Evolutionary conservation across 2,888 invertebrate species (phyloP).

Genomic region (Sceliomorpha sp.): DNA sequence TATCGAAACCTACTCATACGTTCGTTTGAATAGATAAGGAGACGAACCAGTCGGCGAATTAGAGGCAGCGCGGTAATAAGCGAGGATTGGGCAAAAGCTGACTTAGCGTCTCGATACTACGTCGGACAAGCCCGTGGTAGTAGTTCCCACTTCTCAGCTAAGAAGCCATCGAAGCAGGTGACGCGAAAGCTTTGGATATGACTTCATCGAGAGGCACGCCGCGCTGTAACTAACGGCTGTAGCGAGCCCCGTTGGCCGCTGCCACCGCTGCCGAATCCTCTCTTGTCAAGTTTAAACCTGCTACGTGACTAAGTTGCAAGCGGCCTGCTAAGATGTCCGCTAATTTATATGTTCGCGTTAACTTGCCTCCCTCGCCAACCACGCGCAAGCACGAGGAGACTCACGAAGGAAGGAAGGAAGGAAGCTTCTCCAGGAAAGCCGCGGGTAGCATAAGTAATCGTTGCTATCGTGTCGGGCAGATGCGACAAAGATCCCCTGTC

Average conservation of each 20-base stretch:
- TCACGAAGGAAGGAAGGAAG: conserved; percentile 54
- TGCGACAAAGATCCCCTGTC: conserved; percentile 74
- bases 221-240: conserved; percentile 46
- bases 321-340: conserved; percentile 80
- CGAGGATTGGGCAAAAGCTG: conserved; percentile 12
- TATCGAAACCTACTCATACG: conserved; percentile 41
- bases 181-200: conserved; percentile 48
- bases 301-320: conserved; percentile 80
- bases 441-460: conserved; percentile 79
- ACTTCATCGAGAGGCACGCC: conserved; percentile 42
- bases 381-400: conserved; percentile 53
- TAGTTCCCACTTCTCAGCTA: conserved; percentile 4
- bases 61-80: background rate
- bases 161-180: conserved; percentile 57
- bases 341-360: conserved; percentile 80
- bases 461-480: conserved; percentile 75
- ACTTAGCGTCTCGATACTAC: conserved; percentile 4
- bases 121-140: background rate
- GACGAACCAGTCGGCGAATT: conserved; percentile 40
- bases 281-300: conserved; percentile 79
- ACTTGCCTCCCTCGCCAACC: conserved; percentile 67
- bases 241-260: conserved; percentile 25
- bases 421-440: conserved; percentile 75
- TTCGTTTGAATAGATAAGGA: conserved; percentile 49
- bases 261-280: conserved; percentile 67